Conservation (phyloP, 2,113 vertebrate genomes). For the Ammodytes dubius region DNA sequence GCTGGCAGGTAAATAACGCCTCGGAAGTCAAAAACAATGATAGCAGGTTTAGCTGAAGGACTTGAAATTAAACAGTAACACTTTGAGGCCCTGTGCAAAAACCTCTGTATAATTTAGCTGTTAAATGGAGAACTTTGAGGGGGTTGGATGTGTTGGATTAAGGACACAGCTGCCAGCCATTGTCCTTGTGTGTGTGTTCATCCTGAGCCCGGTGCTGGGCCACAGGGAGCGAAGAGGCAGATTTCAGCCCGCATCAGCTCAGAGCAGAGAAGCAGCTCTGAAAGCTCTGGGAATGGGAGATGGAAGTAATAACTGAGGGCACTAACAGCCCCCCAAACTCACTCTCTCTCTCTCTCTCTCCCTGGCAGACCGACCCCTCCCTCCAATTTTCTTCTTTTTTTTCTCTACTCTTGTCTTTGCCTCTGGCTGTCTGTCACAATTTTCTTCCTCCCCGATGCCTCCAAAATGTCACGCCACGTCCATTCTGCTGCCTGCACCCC, state of each 20-base stretch:
- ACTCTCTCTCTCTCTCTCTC: slow-evolving; percentile 28
- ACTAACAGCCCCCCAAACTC: slow-evolving; percentile 61
- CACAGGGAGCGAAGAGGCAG: slow-evolving; percentile 53
- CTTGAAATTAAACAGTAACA: slow-evolving; percentile 22
- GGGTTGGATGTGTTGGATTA: slow-evolving; percentile 13
- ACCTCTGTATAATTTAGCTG: slow-evolving; percentile 24
- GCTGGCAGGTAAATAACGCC: slow-evolving; percentile 35
- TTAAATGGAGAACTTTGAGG: slow-evolving; percentile 40
- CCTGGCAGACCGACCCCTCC: slow-evolving; percentile 3
- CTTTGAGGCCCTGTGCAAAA: not conserved
- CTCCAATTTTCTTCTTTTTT: not conserved
- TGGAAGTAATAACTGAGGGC: slow-evolving; percentile 70
- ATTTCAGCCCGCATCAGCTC: slow-evolving; percentile 64
- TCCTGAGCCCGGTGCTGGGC: slow-evolving; percentile 43
- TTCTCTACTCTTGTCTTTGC: slow-evolving; percentile 52
- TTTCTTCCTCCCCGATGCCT: slow-evolving; percentile 47
- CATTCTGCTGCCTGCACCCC: slow-evolving; percentile 1
- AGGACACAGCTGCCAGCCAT: slow-evolving; percentile 47
- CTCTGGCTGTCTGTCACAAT: slow-evolving; percentile 63
- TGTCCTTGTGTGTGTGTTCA: slow-evolving; percentile 40
- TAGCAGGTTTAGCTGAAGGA: not conserved
- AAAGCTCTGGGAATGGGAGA: slow-evolving; percentile 68
- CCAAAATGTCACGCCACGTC: slow-evolving; percentile 37
- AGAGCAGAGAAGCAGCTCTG: slow-evolving; percentile 51
- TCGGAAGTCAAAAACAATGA: slow-evolving; percentile 27